Conservation (phyloP, 2,888 invertebrate genomes). For the Willowsia nigromaculata region DNA sequence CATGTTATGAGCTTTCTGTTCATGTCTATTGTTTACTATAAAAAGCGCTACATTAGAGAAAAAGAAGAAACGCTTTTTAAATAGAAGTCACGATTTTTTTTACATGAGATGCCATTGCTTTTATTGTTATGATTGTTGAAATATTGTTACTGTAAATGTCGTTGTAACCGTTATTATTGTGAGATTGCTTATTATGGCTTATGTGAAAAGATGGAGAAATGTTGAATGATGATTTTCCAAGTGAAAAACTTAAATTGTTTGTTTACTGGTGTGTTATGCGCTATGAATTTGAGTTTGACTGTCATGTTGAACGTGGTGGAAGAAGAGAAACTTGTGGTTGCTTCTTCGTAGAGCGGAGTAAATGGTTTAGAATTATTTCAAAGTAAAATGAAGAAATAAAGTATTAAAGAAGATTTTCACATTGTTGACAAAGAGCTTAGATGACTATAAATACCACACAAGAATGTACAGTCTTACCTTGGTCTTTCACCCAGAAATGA, state of each 20-base stretch:
- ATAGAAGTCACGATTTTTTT: background rate
- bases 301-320: background rate
- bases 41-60: background rate
- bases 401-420: background rate
- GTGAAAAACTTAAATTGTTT: slow-evolving; percentile 8
- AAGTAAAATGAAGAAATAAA: background rate
- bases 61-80: background rate
- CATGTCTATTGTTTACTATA: background rate
- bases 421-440: background rate
- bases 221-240: background rate
- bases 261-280: background rate
- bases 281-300: background rate
- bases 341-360: no score
- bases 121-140: slow-evolving; percentile 34
- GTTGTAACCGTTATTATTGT: background rate
- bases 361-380: no score
- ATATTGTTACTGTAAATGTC: background rate
- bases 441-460: no score
- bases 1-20: background rate
- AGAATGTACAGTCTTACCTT: no score
- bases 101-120: background rate
- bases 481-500: slow-evolving; percentile 93
- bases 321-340: no score
- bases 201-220: background rate
- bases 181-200: background rate